Evolutionary conservation across 2,113 vertebrate genomes (phyloP).

Genomic region (Ivindomyrus marchei): DNA sequence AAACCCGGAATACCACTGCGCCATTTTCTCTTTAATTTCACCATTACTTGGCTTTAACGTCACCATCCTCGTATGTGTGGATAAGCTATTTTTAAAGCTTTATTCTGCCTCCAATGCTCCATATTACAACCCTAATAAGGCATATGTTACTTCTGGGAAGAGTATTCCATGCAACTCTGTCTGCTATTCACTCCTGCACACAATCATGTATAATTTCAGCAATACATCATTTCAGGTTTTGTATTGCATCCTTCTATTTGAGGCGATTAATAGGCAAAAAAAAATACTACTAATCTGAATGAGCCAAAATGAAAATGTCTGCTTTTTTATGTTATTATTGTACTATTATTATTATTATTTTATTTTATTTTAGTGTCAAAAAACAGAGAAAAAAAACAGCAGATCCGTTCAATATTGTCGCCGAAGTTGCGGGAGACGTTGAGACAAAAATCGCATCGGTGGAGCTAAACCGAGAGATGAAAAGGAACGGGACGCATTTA

Average conservation of each 20-base stretch:
- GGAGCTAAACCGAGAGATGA: conserved; percentile 2
- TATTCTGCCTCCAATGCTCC: neutral
- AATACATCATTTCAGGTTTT: conserved; percentile 9
- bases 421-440: neutral
- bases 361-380: neutral
- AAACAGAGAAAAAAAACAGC: neutral
- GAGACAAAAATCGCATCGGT: neutral
- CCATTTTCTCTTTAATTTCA: neutral
- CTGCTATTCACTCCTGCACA: neutral
- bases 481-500: conserved; percentile 15
- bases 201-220: conserved; percentile 8
- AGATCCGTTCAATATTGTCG: neutral
- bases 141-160: conserved; percentile 13
- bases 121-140: neutral
- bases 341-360: neutral
- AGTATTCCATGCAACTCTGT: neutral
- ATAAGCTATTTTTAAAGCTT: conserved; percentile 8
- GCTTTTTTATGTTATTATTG: neutral
- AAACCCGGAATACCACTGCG: neutral
- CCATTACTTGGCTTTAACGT: neutral
- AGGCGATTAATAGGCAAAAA: neutral
- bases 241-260: neutral
- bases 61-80: neutral
- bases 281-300: neutral
- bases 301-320: neutral